A percentile compares a stretch with the other conserved stretches of the same genome.
phyloP scores from a whole-genome alignment of 2,797 vertebrate species.

The Protosalanx chinensis region DNA sequence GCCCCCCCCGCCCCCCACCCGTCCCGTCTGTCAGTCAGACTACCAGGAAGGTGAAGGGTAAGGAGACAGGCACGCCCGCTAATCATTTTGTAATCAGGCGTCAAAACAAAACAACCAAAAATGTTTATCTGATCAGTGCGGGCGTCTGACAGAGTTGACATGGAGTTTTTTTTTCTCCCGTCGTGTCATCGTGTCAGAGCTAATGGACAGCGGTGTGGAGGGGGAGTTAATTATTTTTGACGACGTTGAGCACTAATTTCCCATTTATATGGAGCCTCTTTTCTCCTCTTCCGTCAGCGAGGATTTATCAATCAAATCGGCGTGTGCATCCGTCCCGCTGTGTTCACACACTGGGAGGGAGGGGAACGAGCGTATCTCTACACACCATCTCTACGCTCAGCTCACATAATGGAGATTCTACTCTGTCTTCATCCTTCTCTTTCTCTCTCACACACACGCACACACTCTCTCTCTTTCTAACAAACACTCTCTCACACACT shows the following conservation, averaged over 20 bases:
- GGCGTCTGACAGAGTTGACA: conserved; percentile 88
- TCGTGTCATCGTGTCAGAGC: conserved; percentile 88
- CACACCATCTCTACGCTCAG: conserved; percentile 1
- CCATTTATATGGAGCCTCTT: conserved; percentile 86
- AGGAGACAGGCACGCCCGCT: conserved; percentile 69
- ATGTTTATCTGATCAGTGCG: conserved; percentile 92
- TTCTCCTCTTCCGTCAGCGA: conserved; percentile 81
- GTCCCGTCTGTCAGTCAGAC: conserved; percentile 62
- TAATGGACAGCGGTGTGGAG: conserved; percentile 85
- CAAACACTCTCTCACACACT: too few relatives aligned
- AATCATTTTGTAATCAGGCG: conserved; percentile 89
- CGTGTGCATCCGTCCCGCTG: conserved; percentile 75
- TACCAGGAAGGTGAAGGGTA: conserved; percentile 66
- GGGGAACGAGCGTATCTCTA: conserved; percentile 20
- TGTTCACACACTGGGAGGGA: conserved; percentile 52
- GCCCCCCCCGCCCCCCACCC: conserved; percentile 31
- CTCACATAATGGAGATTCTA: conserved; percentile 66
- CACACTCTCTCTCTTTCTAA: too few relatives aligned
- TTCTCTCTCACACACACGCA: too few relatives aligned
- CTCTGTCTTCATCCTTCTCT: conserved; percentile 33
- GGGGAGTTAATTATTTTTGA: conserved; percentile 95
- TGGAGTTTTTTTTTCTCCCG: conserved; percentile 76
- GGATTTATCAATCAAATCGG: conserved; percentile 82
- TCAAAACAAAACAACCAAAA: conserved; percentile 79
- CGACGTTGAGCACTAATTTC: conserved; percentile 90